These are phyloP conservation scores for Brachypteracias leptosomus DNA, from an alignment of 2,113 vertebrate genomes.

Conservation along the genomic window DNA sequence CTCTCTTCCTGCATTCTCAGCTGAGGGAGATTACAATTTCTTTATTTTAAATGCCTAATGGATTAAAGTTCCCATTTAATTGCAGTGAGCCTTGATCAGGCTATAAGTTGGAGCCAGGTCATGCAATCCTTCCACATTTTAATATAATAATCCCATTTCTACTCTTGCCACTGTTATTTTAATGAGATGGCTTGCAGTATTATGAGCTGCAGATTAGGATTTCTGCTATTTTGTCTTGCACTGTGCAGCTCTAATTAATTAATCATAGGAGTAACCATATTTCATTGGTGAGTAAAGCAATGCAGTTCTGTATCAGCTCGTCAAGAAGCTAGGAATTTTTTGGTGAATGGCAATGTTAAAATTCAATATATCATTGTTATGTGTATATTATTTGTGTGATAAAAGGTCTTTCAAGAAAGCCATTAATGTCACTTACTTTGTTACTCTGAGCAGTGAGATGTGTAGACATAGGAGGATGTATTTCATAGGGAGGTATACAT, in stretches of 20 bases:
- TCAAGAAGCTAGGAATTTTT: neutral
- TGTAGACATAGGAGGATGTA: neutral
- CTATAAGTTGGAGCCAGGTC: neutral
- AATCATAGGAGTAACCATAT: neutral
- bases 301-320: neutral
- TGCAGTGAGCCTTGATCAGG: slow-evolving; percentile 24
- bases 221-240: neutral
- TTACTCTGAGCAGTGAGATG: neutral
- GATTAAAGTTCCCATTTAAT: slow-evolving; percentile 39
- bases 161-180: neutral
- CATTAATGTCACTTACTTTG: neutral
- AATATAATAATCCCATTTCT: neutral
- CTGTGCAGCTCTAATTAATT: slow-evolving; percentile 6
- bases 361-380: neutral
- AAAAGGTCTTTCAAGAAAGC: neutral
- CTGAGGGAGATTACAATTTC: slow-evolving; percentile 24
- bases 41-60: slow-evolving; percentile 40
- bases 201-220: neutral
- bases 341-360: neutral
- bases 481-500: neutral
- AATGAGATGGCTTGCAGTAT: neutral
- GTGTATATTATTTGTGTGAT: neutral
- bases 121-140: slow-evolving; percentile 3
- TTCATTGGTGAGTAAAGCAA: neutral
- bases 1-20: slow-evolving; percentile 17